Conservation (phyloP, 2,888 invertebrate genomes). For the Dysmachus trigonus region DNA sequence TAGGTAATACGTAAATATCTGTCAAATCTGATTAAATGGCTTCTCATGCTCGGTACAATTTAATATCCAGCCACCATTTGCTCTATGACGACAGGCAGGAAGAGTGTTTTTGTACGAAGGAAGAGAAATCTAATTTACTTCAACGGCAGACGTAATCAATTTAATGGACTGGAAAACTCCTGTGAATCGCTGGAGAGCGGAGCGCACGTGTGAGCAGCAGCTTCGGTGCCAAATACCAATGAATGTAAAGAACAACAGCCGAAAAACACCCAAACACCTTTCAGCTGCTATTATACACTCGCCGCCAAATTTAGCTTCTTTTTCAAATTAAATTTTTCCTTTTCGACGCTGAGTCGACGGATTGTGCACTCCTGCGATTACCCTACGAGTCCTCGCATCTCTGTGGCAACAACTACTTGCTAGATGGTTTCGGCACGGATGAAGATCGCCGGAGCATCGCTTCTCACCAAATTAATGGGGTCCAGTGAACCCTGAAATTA, state of each 20-base stretch:
- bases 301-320: background rate
- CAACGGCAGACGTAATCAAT: conserved; percentile 14
- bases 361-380: background rate
- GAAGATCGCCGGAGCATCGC: background rate
- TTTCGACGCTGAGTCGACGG: background rate
- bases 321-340: conserved; percentile 19
- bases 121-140: background rate
- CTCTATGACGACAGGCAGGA: background rate
- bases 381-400: background rate
- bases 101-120: background rate
- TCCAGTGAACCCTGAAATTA: conserved; percentile 2
- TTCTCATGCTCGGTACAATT: background rate
- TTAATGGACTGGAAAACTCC: conserved; percentile 28
- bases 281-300: background rate
- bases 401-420: background rate
- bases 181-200: background rate
- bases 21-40: background rate
- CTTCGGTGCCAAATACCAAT: background rate
- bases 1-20: too few relatives aligned
- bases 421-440: background rate
- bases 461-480: background rate
- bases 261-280: background rate
- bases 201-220: background rate
- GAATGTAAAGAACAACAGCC: background rate
- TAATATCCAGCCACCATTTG: background rate